A percentile compares a stretch with the other conserved stretches of the same genome.
Conservation (phyloP, 2,797 vertebrate species). For the Micropoecilia bifurca region DNA sequence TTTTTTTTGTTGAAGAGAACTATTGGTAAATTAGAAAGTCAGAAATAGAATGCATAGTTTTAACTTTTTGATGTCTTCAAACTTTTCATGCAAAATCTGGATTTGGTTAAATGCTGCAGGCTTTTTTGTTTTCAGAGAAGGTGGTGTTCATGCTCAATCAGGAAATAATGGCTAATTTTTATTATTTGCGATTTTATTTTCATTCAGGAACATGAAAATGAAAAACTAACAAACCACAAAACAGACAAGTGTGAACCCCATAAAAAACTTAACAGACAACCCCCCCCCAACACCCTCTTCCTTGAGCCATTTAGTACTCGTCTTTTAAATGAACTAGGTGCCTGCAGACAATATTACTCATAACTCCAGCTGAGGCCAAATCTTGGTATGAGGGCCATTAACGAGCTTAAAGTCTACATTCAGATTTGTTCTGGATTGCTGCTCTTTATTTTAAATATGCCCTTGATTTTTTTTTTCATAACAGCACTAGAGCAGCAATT, state of each 20-base stretch:
- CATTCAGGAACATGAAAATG: conserved; percentile 58
- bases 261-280: conserved; percentile 57
- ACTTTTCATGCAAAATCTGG: conserved; percentile 61
- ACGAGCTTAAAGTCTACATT: conserved; percentile 82
- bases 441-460: conserved; percentile 70
- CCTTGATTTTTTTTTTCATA: conserved; percentile 50
- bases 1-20: conserved; percentile 35
- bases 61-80: conserved; percentile 53
- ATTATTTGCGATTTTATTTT: conserved; percentile 78
- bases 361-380: conserved; percentile 72
- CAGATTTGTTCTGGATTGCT: conserved; percentile 77
- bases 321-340: conserved; percentile 78
- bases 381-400: conserved; percentile 79
- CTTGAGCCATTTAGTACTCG: conserved; percentile 75
- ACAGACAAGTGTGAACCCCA: conserved; percentile 81
- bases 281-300: conserved; percentile 31
- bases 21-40: conserved; percentile 49
- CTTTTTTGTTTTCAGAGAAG: conserved; percentile 12
- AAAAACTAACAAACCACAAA: conserved; percentile 46
- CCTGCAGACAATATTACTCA: conserved; percentile 83
- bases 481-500: conserved; percentile 60
- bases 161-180: conserved; percentile 59
- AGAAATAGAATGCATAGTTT: conserved; percentile 48
- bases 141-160: conserved; percentile 34
- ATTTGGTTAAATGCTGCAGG: conserved; percentile 39